These are phyloP conservation scores for Sycon ciliatum DNA, from an alignment of 37 sponge, comb jelly and placozoan species.

Conservation along the genomic window DNA sequence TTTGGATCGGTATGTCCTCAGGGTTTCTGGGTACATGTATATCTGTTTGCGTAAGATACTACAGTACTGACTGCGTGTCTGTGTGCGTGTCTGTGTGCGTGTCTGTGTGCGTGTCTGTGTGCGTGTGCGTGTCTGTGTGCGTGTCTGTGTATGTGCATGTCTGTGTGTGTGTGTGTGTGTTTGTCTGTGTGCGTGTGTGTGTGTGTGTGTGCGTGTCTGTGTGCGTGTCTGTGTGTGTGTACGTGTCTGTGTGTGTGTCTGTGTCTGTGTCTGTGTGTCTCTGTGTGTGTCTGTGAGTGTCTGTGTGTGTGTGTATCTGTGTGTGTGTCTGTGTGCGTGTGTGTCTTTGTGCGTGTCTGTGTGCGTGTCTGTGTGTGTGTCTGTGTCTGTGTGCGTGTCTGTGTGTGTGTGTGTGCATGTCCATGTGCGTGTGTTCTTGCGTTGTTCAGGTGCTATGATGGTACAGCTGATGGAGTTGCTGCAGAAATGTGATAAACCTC, in stretches of 20 bases:
- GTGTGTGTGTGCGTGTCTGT: background rate
- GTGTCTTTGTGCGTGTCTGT: background rate
- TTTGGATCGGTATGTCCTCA: background rate
- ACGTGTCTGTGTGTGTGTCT: background rate
- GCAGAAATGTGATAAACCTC: conserved; percentile 40
- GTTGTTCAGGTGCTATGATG: conserved; percentile 54
- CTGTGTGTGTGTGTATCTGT: background rate
- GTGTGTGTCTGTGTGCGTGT: background rate
- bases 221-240: background rate
- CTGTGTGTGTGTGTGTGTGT: background rate
- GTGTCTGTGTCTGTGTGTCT: background rate
- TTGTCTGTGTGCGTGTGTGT: background rate
- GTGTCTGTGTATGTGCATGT: background rate
- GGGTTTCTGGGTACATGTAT: background rate
- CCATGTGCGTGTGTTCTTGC: background rate
- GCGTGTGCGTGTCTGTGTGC: background rate
- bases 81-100: background rate
- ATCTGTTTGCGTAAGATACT: background rate
- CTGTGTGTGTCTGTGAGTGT: background rate
- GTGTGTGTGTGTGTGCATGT: too few species aligned
- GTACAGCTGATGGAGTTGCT: conserved; percentile 52
- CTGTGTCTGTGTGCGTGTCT: background rate
- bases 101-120: background rate
- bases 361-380: background rate
- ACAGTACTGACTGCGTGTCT: background rate